Evolutionary conservation across 2,797 vertebrate genomes (phyloP).

Genomic region (Onychomys leucogaster): DNA sequence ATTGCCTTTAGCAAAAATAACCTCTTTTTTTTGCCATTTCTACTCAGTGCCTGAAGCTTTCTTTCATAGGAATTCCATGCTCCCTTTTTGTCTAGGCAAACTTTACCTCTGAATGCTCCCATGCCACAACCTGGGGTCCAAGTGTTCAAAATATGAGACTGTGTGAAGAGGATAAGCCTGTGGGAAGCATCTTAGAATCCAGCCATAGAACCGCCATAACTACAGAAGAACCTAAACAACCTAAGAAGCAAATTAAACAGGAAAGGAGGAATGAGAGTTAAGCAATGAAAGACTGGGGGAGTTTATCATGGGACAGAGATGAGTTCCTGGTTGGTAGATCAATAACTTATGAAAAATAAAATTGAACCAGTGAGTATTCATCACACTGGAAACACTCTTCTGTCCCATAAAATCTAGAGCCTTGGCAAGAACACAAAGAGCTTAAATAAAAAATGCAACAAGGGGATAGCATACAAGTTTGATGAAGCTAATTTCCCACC

Average conservation of each 20-base stretch:
- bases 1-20: neutral
- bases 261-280: too few relatives aligned
- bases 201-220: neutral
- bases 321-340: too few relatives aligned
- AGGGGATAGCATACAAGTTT: neutral
- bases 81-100: fast-evolving
- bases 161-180: neutral
- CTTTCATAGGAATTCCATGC: neutral
- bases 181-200: neutral
- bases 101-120: neutral
- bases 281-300: neutral
- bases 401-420: neutral
- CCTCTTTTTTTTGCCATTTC: neutral
- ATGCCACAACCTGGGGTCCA: neutral
- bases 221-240: neutral
- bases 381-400: neutral
- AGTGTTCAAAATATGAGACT: neutral
- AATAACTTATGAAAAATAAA: neutral
- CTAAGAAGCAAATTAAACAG: neutral
- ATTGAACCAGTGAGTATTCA: neutral
- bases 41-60: neutral
- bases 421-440: neutral
- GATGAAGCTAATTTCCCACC: neutral
- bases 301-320: neutral
- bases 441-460: neutral